Evolutionary conservation across 2,113 vertebrate species (phyloP), one percentile per base, ranked within the genome.

Genomic region (Apodemus speciosus): DNA sequence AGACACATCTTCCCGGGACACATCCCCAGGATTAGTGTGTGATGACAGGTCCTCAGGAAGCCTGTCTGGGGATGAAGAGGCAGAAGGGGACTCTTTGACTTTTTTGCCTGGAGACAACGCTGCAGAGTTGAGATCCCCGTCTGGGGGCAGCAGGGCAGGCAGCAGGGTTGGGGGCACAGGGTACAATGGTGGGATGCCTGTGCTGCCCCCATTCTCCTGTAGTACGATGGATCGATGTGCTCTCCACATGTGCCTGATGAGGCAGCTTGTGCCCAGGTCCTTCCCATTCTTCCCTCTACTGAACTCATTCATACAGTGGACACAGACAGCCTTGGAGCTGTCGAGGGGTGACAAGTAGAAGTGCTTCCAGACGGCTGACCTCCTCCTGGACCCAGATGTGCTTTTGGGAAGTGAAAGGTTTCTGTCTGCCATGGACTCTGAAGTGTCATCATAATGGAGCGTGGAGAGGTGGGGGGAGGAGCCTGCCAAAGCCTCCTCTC

Each of bases 241-340:
- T 92, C 99, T 97, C 99, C 99, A 99, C 99, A 99, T 99, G 58
- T 99, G 99, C 81, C 99, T 98, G 95, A 99, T 99, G 69, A 99
- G 99, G 97, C 99, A 99, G 97, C 99, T 99, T 0, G 99, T 99
- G 93, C 99, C 99, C 60, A 99, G 97, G 96, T 99, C 99, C 98
- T 99, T 99, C 3, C 99, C 99, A 46, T 99, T 99, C 98, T 99
- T 99, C 2, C 99, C 99, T 40, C 99, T 97, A 96, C 99, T 99
- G 97, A 99, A 99, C 97, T 99, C 99, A 91, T 99, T 99, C 99
- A 99, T 99, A 97, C 99, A 99, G 93, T 99, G 99, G 95, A 99
- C 98, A 40, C 99, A 99, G n/a, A 99, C 99, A 6, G 99, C 99
- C 98, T 99, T 99, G 94, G 99, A 99, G 97, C 98, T 99, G 97